Conservation (phyloP, 2,888 invertebrate species). For the Ormyrus labotus region DNA sequence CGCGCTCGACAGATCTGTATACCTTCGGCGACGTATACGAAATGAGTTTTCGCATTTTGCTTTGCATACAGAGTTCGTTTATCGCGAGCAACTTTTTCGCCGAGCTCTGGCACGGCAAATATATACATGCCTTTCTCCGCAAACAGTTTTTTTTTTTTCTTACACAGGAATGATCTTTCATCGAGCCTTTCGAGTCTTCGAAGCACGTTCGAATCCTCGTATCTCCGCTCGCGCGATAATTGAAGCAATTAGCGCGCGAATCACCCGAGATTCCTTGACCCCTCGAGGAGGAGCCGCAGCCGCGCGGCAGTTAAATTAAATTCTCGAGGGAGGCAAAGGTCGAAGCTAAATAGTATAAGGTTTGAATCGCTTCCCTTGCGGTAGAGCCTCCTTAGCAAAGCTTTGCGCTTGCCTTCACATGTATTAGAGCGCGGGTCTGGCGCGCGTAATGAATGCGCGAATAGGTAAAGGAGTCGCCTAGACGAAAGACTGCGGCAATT, state of each 20-base stretch:
- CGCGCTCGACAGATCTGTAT: background rate
- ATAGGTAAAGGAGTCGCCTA: no score
- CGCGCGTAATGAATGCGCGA: background rate
- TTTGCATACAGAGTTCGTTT: slow-evolving; percentile 6
- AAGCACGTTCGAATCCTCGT: slow-evolving; percentile 5
- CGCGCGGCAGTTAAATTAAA: slow-evolving; percentile 18
- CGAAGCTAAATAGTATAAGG: background rate
- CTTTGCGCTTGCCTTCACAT: background rate
- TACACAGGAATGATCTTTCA: background rate
- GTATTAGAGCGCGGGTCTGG: background rate
- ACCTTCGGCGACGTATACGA: background rate
- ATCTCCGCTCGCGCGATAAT: background rate
- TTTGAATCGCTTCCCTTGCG: no score
- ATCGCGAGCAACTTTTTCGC: background rate
- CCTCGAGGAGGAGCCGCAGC: no score
- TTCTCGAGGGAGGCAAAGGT: slow-evolving; percentile 27
- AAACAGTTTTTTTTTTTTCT: background rate
- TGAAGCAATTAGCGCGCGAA: no score
- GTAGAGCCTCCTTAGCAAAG: background rate
- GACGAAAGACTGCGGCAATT: background rate
- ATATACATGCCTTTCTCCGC: background rate
- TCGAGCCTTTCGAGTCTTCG: background rate
- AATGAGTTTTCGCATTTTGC: slow-evolving; percentile 30
- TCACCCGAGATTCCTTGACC: no score
- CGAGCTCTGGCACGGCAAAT: no score